A percentile compares a stretch with the other conserved stretches of the same genome.
Conservation (phyloP, 2,113 vertebrate genomes). For the Tylochromis polylepis region DNA sequence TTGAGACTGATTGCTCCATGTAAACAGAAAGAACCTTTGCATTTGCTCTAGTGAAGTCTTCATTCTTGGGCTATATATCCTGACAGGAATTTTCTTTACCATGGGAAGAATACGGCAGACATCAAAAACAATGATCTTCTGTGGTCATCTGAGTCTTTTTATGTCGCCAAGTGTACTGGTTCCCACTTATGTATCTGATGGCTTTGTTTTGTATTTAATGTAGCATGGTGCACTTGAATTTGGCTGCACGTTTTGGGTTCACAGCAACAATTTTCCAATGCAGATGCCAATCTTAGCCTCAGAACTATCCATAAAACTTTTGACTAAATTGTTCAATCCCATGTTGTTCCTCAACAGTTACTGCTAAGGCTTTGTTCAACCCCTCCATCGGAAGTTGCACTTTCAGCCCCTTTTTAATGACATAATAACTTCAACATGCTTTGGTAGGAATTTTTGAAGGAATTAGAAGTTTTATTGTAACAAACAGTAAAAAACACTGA, state of each 20-base stretch:
- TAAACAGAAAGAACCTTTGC: not conserved
- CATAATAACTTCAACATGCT: not conserved
- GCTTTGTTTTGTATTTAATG: not conserved
- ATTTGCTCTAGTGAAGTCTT: not conserved
- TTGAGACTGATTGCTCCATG: not conserved
- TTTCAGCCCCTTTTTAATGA: not conserved
- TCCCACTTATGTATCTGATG: not conserved
- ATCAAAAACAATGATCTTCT: not conserved
- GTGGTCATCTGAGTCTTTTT: not conserved
- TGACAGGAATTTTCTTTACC: not conserved
- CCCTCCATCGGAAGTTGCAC: not conserved
- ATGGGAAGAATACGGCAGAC: not conserved
- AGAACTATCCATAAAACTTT: not conserved
- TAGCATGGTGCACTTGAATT: not conserved
- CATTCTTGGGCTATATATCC: not conserved
- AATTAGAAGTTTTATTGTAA: not conserved
- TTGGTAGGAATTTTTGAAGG: not conserved
- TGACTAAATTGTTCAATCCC: not conserved
- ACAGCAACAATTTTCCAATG: not conserved
- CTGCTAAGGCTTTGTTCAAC: not conserved
- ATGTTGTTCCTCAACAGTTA: not conserved
- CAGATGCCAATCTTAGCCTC: not conserved
- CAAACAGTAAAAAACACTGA: not conserved
- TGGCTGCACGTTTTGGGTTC: not conserved
- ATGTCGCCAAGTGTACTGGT: not conserved